Conservation (phyloP, 2,113 vertebrate species). For the Desmodus rotundus region DNA sequence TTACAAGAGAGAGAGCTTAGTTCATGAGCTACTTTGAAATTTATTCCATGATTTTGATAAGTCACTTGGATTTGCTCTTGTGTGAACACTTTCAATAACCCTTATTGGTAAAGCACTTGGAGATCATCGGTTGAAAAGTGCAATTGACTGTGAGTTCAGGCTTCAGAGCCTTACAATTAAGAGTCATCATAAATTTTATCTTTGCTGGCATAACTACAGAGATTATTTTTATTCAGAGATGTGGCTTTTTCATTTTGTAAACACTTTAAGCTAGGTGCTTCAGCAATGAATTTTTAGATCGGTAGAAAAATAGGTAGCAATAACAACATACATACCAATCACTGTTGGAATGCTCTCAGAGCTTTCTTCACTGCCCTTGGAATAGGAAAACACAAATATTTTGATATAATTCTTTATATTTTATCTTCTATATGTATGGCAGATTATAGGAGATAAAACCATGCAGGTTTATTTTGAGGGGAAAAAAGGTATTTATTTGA, state of each 20-base stretch:
- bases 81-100: slow-evolving; percentile 5
- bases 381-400: slow-evolving; percentile 27
- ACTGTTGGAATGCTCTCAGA: not conserved
- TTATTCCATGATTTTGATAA: slow-evolving; percentile 24
- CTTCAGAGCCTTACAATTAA: not conserved
- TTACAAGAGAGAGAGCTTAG: not conserved
- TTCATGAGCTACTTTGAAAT: not conserved
- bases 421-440: not conserved
- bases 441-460: not conserved
- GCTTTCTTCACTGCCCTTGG: not conserved
- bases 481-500: not conserved
- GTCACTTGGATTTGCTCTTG: slow-evolving; percentile 1
- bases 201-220: not conserved
- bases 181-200: slow-evolving; percentile 16
- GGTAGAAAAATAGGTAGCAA: not conserved
- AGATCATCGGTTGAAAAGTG: slow-evolving; percentile 39
- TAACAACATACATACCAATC: not conserved
- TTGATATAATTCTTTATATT: not conserved
- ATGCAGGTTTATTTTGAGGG: not conserved
- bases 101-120: slow-evolving; percentile 33
- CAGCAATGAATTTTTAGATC: slow-evolving; percentile 20
- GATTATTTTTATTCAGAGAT: slow-evolving; percentile 22
- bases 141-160: not conserved
- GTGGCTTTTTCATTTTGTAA: slow-evolving; percentile 29
- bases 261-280: not conserved